Conservation (phyloP, 2,113 vertebrate genomes). For the Ahaetulla prasina region DNA sequence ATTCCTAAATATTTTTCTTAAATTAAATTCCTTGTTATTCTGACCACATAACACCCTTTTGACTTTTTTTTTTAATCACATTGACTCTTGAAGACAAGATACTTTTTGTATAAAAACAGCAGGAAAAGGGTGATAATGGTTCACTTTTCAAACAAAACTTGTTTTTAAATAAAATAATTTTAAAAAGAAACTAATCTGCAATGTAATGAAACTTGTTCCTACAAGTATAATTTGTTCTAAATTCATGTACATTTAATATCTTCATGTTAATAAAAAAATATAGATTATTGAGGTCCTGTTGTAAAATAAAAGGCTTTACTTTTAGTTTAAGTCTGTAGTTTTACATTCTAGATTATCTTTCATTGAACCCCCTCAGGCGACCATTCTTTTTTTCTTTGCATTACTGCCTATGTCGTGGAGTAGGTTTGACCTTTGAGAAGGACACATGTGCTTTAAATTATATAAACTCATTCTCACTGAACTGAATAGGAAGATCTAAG, state of each 20-base stretch:
- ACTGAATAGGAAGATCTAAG: neutral
- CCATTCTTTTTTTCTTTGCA: neutral
- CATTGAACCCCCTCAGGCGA: neutral
- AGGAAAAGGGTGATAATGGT: slow-evolving; percentile 41
- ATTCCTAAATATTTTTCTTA: slow-evolving; percentile 39
- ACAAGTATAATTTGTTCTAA: neutral
- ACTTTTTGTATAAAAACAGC: slow-evolving; percentile 44
- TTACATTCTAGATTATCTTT: neutral
- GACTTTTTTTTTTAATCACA: slow-evolving; percentile 34
- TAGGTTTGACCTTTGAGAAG: neutral
- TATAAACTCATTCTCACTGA: neutral
- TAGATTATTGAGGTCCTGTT: neutral
- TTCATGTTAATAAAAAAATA: neutral
- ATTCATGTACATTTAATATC: neutral
- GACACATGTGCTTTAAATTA: neutral
- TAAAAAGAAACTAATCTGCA: neutral
- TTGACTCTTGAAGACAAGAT: slow-evolving; percentile 46
- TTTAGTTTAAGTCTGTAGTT: neutral
- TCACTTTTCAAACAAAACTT: neutral
- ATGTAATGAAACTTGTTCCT: neutral
- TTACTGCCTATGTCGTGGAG: neutral
- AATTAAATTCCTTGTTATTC: slow-evolving; percentile 35
- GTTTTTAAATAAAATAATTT: neutral
- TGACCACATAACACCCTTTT: slow-evolving; percentile 44
- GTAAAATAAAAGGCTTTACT: neutral